Conservation (phyloP, 2,797 vertebrate genomes). For the Phrynocephalus guinanensis region DNA sequence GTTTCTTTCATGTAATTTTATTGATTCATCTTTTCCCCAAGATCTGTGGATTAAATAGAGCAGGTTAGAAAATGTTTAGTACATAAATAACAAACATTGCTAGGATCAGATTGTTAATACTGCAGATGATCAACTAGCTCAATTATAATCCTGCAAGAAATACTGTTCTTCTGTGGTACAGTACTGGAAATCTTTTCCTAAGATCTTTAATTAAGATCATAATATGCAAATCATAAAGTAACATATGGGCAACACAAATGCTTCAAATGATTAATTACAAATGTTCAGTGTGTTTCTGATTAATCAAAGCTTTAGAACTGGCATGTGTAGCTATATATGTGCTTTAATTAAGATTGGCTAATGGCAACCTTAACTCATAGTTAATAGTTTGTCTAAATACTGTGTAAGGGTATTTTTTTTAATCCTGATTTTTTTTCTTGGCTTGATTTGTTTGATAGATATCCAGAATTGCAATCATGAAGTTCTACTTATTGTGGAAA, state of each 20-base stretch:
- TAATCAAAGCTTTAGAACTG: conserved; percentile 36
- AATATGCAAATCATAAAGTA: not conserved
- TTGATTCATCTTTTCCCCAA: too few relatives aligned
- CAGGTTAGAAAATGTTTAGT: too few relatives aligned
- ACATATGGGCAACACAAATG: not conserved
- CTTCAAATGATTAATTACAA: conserved; percentile 15
- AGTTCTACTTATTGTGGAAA: not conserved
- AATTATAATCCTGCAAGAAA: not conserved
- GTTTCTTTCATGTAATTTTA: too few relatives aligned
- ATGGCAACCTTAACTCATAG: conserved; percentile 32
- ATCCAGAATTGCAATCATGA: not conserved
- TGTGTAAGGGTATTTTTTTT: too few relatives aligned
- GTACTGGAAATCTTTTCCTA: not conserved
- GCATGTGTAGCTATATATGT: conserved; percentile 26
- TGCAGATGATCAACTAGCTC: not conserved
- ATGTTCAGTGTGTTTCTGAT: conserved; percentile 25
- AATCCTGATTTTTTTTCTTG: too few relatives aligned
- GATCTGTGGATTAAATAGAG: too few relatives aligned
- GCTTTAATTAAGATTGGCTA: conserved; percentile 16
- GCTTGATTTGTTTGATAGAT: not conserved
- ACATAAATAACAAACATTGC: not conserved
- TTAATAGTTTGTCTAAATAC: conserved; percentile 38
- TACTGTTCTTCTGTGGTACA: not conserved
- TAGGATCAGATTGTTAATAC: not conserved
- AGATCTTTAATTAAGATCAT: not conserved